Percentiles rank a stretch among this genome's conserved stretches.
Conservation (phyloP, 2,797 vertebrate species). For the Adelosebastes latens region DNA sequence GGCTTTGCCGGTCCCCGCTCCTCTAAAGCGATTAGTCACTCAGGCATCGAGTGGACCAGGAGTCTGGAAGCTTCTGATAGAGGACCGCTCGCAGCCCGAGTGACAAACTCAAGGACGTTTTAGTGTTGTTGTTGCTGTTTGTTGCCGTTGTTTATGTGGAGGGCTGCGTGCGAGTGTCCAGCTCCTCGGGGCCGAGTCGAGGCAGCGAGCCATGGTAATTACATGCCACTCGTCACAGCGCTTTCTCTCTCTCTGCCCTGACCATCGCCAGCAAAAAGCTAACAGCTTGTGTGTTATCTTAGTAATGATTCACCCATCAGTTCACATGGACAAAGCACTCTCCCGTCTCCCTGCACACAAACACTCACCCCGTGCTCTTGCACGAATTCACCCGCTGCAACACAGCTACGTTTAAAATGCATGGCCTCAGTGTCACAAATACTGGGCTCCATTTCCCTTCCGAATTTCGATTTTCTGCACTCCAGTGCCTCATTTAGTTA, state of each 20-base stretch:
- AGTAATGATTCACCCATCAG: conserved; percentile 70
- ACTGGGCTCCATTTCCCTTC: conserved; percentile 22
- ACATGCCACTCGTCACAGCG: conserved; percentile 62
- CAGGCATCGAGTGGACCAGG: conserved; percentile 63
- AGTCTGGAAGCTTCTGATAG: conserved; percentile 77
- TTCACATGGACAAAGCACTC: conserved; percentile 60
- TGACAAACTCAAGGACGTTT: conserved; percentile 72
- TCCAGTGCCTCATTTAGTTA: conserved; percentile 39
- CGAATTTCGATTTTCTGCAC: conserved; percentile 35
- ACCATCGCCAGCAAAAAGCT: conserved; percentile 55
- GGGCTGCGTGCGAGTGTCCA: conserved; percentile 55
- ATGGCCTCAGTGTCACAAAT: conserved; percentile 27
- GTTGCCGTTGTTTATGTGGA: conserved; percentile 65
- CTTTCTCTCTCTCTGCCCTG: conserved; percentile 45
- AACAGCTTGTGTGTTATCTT: conserved; percentile 74
- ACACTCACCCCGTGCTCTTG: conserved; percentile 23
- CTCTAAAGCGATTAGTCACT: conserved; percentile 76
- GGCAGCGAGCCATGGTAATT: conserved; percentile 71
- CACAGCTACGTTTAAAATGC: conserved; percentile 43
- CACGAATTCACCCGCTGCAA: conserved; percentile 31
- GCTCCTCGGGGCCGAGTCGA: conserved; percentile 55
- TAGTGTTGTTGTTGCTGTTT: conserved; percentile 41
- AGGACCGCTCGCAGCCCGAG: conserved; percentile 56
- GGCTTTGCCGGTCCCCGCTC: conserved; percentile 57
- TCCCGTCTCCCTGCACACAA: conserved; percentile 45